Evolutionary conservation across 2,113 vertebrate genomes (phyloP).

Genomic region (Halichoerus grypus): DNA sequence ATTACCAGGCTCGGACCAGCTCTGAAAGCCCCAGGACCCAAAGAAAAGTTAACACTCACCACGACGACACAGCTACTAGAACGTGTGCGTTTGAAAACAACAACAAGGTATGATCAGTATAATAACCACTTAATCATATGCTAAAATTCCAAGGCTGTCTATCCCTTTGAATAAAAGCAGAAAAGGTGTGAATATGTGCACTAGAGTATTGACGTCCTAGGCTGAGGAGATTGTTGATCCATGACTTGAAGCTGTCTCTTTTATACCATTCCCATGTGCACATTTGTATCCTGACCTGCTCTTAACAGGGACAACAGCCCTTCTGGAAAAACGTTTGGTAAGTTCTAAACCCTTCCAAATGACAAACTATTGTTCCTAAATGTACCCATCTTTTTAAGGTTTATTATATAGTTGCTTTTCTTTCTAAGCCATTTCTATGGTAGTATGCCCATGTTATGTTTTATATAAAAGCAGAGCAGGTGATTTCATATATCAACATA

Average conservation of each 20-base stretch:
- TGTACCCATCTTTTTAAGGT: neutral
- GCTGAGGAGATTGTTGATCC: neutral
- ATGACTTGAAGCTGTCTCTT: neutral
- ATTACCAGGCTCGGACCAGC: neutral
- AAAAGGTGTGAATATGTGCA: neutral
- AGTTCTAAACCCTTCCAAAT: neutral
- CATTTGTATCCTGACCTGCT: neutral
- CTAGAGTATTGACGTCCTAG: neutral
- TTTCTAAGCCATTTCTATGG: conserved; percentile 5
- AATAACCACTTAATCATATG: neutral
- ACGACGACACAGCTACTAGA: neutral
- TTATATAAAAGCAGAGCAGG: conserved; percentile 4
- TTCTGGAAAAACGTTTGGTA: neutral
- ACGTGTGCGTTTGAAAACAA: neutral
- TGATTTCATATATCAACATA: neutral
- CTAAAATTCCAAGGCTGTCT: neutral
- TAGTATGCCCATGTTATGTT: neutral
- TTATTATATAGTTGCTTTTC: neutral
- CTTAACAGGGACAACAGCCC: neutral
- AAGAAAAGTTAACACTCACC: neutral
- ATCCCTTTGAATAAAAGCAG: neutral
- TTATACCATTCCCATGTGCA: neutral
- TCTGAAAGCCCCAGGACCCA: neutral
- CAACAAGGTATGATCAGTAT: neutral
- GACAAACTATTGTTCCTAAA: conserved; percentile 4